Evolutionary conservation across 1,140 invertebrate genomes (phyloP).

Genomic region (Drosophila jambulina): DNA sequence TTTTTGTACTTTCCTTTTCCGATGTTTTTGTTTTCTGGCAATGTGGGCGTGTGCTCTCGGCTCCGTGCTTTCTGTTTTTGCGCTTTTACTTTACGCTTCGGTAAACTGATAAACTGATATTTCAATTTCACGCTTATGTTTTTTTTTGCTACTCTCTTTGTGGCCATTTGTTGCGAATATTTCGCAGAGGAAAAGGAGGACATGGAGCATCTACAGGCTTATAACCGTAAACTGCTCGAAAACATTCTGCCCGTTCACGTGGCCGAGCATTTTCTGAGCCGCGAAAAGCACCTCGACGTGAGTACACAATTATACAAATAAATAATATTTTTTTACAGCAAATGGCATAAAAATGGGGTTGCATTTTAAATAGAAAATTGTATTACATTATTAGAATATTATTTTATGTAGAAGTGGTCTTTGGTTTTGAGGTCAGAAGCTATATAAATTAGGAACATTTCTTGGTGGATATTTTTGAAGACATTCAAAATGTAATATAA

Average conservation of each 20-base stretch:
- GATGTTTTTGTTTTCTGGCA: conserved; percentile 28
- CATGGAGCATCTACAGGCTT: conserved; percentile 97
- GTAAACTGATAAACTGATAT: conserved; percentile 81
- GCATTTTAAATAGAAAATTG: background rate
- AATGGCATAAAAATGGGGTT: background rate
- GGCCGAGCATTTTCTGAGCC: conserved; percentile 95
- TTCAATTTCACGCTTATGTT: conserved; percentile 77
- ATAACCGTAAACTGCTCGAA: conserved; percentile 95
- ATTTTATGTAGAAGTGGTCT: background rate
- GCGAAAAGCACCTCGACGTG: conserved; percentile 92
- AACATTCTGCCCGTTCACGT: conserved; percentile 98
- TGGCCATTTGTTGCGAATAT: conserved; percentile 9
- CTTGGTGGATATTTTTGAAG: background rate
- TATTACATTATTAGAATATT: background rate
- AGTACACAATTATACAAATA: conserved; percentile 83
- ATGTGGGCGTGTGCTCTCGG: conserved; percentile 9
- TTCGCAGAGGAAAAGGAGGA: conserved; percentile 95
- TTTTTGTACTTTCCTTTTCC: background rate
- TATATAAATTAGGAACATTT: background rate
- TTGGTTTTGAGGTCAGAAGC: background rate
- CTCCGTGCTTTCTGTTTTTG: conserved; percentile 28
- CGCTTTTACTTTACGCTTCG: conserved; percentile 51
- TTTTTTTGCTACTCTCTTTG: conserved; percentile 29
- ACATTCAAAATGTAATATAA: background rate
- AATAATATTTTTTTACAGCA: conserved; percentile 3